A percentile compares a stretch with the other conserved stretches of the same genome.
These are phyloP conservation scores for Chelon auratus DNA, from an alignment of 2,797 vertebrate genomes.

Conservation along the genomic window DNA sequence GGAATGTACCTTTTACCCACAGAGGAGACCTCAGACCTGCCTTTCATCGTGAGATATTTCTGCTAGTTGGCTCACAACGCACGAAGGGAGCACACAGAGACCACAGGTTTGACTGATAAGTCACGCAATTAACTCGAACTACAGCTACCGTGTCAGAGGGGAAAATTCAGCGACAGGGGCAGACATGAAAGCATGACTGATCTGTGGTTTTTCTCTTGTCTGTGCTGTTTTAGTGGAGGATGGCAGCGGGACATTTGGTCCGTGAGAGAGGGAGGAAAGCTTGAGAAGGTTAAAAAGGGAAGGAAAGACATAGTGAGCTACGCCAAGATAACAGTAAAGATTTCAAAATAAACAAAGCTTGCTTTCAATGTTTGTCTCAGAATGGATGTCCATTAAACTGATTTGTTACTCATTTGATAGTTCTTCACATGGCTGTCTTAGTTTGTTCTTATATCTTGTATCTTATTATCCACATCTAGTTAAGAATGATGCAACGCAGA, in stretches of 20 bases:
- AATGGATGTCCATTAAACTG: background rate
- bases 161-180: slow-evolving; percentile 49
- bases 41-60: slow-evolving; percentile 36
- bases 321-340: background rate
- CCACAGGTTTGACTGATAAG: slow-evolving; percentile 25
- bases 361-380: background rate
- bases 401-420: too few relatives aligned
- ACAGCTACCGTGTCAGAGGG: slow-evolving; percentile 11
- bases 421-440: too few relatives aligned
- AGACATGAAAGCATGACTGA: slow-evolving; percentile 17
- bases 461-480: too few relatives aligned
- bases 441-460: too few relatives aligned
- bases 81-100: background rate
- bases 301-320: background rate
- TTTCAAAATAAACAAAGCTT: background rate
- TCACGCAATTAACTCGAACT: background rate
- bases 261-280: background rate
- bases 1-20: slow-evolving; percentile 10
- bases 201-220: slow-evolving; percentile 35
- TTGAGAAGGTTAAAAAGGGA: slow-evolving; percentile 2
- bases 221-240: slow-evolving; percentile 2
- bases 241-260: background rate
- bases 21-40: slow-evolving; percentile 15
- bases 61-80: slow-evolving; percentile 29
- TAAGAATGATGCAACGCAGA: too few relatives aligned